Conservation (phyloP, 2,797 vertebrate species). For the Intellagama lesueurii region DNA sequence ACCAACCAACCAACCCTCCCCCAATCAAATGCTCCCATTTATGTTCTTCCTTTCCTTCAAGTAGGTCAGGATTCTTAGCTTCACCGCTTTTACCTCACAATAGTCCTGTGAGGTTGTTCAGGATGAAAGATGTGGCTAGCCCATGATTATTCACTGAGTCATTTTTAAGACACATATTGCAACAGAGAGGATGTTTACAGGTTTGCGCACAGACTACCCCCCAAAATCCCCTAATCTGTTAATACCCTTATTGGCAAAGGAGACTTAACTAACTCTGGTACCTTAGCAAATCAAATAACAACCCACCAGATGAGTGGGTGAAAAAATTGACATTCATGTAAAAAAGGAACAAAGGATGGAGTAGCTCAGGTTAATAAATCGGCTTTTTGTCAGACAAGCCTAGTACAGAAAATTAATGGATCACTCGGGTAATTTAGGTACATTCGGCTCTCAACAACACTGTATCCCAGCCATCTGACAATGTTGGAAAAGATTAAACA, state of each 20-base stretch:
- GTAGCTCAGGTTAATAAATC: constrained; percentile 7
- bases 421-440: constrained; percentile 8
- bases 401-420: constrained; percentile 45
- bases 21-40: no score
- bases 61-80: no score
- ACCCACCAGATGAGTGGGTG: constrained; percentile 7
- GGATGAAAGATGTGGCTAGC: no score
- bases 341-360: background rate
- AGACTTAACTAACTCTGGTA: constrained; percentile 57
- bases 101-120: no score
- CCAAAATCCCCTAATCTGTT: background rate
- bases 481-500: constrained; percentile 46
- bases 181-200: background rate
- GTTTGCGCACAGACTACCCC: background rate
- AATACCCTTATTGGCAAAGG: constrained; percentile 55
- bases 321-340: constrained; percentile 29
- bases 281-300: constrained; percentile 57
- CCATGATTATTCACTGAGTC: background rate
- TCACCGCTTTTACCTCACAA: no score
- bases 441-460: constrained; percentile 19
- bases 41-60: no score
- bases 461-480: background rate
- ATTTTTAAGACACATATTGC: background rate
- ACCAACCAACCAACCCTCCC: no score
- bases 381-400: constrained; percentile 26